phyloP scores from a whole-genome alignment of 1,140 invertebrate genomes.

The Parapsyche elsis region DNA sequence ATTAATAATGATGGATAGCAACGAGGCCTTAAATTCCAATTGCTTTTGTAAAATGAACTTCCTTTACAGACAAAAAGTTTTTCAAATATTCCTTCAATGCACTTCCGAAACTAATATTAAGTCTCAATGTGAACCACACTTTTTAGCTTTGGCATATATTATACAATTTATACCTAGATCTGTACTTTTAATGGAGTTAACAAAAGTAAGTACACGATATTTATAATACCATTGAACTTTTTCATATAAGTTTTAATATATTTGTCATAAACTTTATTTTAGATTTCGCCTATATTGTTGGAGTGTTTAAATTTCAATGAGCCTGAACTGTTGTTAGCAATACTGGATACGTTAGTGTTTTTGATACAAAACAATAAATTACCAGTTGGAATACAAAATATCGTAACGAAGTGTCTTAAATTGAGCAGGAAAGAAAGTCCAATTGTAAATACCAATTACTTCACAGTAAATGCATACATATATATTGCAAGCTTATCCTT shows the following conservation, averaged over 20 bases:
- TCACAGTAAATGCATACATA: not conserved
- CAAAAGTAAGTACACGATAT: slow-evolving; percentile 69
- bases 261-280: slow-evolving; percentile 57
- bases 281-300: slow-evolving; percentile 76
- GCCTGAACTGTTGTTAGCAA: slow-evolving; percentile 68
- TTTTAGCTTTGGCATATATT: slow-evolving; percentile 73
- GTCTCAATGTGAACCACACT: slow-evolving; percentile 68
- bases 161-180: slow-evolving; percentile 71
- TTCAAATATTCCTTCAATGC: slow-evolving; percentile 68
- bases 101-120: slow-evolving; percentile 62
- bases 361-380: slow-evolving; percentile 71
- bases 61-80: slow-evolving; percentile 74
- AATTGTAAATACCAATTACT: slow-evolving; percentile 70
- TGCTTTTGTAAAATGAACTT: slow-evolving; percentile 64
- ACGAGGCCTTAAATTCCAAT: slow-evolving; percentile 59
- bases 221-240: no score
- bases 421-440: slow-evolving; percentile 69
- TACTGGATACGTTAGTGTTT: slow-evolving; percentile 70
- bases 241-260: slow-evolving; percentile 27
- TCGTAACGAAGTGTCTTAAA: slow-evolving; percentile 74
- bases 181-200: slow-evolving; percentile 72
- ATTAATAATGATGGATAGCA: slow-evolving; percentile 64
- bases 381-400: slow-evolving; percentile 70
- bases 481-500: no score
- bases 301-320: slow-evolving; percentile 73